Evolutionary conservation across 1,140 invertebrate genomes (phyloP).

Genomic region (Caerostris extrusa): DNA sequence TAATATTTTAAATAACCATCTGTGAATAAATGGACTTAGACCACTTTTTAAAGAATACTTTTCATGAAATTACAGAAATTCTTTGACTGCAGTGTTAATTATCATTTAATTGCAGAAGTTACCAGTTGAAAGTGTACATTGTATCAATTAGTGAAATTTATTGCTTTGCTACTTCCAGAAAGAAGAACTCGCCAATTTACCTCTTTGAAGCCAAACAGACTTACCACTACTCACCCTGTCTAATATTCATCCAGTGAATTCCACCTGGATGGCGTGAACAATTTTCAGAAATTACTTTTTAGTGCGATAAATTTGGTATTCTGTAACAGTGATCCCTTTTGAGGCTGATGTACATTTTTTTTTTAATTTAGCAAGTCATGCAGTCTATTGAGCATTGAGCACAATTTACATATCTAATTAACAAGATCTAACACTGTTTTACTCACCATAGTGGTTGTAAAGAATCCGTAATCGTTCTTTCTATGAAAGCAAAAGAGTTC

Average conservation of each 20-base stretch:
- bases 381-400: neutral
- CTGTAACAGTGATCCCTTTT: neutral
- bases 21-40: too few relatives aligned
- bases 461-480: conserved; percentile 31
- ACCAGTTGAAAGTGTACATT: too few relatives aligned
- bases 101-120: too few relatives aligned
- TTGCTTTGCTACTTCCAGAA: too few relatives aligned
- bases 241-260: neutral
- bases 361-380: neutral
- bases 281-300: conserved; percentile 3
- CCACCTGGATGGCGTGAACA: neutral
- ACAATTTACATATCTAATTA: conserved; percentile 26
- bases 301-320: neutral
- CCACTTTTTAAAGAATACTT: too few relatives aligned
- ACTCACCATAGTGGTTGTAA: neutral
- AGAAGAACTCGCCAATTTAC: too few relatives aligned
- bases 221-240: neutral
- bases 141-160: too few relatives aligned
- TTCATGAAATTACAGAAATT: too few relatives aligned
- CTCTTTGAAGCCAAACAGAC: too few relatives aligned
- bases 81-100: too few relatives aligned
- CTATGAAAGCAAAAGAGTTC: neutral
- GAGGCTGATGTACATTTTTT: neutral
- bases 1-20: too few relatives aligned
- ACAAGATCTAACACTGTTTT: neutral